Percentiles rank a stretch among this genome's conserved stretches.
These are phyloP conservation scores for Penelope pileata DNA, from an alignment of 2,113 vertebrate species.

Conservation along the genomic window DNA sequence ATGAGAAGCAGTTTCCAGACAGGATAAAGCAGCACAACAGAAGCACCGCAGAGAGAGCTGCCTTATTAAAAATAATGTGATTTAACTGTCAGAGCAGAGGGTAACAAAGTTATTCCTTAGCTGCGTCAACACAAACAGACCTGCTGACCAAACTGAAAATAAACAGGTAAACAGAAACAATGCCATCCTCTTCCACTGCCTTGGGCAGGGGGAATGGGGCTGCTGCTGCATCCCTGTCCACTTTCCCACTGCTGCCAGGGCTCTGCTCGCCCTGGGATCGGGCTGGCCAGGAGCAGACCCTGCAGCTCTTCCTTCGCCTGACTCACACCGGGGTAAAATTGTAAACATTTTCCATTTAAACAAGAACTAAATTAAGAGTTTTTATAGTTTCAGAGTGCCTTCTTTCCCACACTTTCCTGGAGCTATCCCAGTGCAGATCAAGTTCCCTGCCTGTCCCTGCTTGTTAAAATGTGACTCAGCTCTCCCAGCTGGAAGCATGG, in stretches of 20 bases:
- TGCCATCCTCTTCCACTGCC: background rate
- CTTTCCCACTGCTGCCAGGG: accelerated
- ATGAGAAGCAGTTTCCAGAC: background rate
- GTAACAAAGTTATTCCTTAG: constrained; percentile 5
- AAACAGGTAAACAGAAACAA: background rate
- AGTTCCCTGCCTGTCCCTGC: background rate
- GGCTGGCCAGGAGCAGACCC: background rate
- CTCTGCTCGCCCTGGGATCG: accelerated
- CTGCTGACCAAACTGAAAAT: background rate
- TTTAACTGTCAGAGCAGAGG: background rate
- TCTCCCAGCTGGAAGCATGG: constrained; percentile 16
- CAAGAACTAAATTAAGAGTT: constrained; percentile 12
- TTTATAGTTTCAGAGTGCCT: constrained; percentile 6
- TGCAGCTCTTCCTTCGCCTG: background rate
- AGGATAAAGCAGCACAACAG: background rate
- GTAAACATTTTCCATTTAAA: background rate
- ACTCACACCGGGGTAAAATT: background rate
- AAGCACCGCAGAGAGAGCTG: background rate
- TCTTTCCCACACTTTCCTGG: constrained; percentile 57
- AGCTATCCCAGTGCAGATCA: background rate
- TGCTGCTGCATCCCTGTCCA: background rate
- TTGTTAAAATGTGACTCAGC: constrained; percentile 25
- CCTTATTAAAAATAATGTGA: constrained; percentile 46
- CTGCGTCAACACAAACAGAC: constrained; percentile 13
- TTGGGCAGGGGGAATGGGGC: background rate